Percentiles rank a stretch among this genome's conserved stretches.
These are phyloP conservation scores for Pygoscelis adeliae DNA, from an alignment of 2,113 vertebrate species.

Conservation along the genomic window DNA sequence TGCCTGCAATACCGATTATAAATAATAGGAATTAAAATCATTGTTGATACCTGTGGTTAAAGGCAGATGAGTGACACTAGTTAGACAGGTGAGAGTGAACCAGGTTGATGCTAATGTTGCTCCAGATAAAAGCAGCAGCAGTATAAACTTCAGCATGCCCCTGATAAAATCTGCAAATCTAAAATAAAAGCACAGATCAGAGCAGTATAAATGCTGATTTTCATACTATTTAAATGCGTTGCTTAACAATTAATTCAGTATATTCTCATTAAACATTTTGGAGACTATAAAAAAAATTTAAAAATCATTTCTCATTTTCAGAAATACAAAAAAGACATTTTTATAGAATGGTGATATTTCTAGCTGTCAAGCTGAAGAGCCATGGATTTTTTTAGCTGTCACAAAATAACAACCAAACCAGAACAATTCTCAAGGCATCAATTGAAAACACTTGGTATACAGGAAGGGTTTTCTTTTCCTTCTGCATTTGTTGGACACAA, in stretches of 20 bases:
- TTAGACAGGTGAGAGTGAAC: constrained; percentile 95
- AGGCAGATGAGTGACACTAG: constrained; percentile 89
- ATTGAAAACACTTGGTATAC: neutral
- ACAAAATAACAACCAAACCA: constrained; percentile 24
- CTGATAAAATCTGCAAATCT: constrained; percentile 98
- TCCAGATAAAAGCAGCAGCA: constrained; percentile 93
- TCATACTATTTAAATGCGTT: neutral
- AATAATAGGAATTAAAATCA: neutral
- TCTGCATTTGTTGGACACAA: constrained; percentile 32
- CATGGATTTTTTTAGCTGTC: neutral
- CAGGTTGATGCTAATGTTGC: constrained; percentile 92
- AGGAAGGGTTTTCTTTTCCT: neutral
- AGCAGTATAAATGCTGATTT: neutral
- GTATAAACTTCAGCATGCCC: constrained; percentile 94
- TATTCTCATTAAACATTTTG: neutral
- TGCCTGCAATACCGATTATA: neutral
- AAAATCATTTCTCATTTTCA: neutral
- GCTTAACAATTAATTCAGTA: constrained; percentile 11
- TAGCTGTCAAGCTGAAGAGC: neutral
- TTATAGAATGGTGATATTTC: constrained; percentile 1
- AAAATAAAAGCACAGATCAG: constrained; percentile 58
- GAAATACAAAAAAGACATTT: neutral
- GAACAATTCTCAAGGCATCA: constrained; percentile 27
- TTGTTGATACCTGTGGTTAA: constrained; percentile 87
- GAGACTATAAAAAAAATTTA: neutral